A percentile compares a stretch with the other conserved stretches of the same genome.
Conservation (phyloP, 2,113 vertebrate genomes). For the Motacilla alba region DNA sequence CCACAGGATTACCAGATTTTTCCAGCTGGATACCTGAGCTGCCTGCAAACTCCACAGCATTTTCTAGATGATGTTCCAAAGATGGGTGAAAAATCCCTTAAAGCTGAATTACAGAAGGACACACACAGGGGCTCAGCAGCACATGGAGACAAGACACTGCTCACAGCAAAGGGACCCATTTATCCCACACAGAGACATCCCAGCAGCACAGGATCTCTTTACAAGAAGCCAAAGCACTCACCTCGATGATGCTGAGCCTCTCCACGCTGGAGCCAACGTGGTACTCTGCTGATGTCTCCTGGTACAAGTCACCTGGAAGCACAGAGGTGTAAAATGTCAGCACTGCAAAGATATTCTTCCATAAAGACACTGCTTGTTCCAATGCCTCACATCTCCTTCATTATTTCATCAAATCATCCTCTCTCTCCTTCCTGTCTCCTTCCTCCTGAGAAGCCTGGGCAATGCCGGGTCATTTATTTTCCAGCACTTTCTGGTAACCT, state of each 20-base stretch:
- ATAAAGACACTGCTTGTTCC: neutral
- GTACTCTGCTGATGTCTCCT: slow-evolving; percentile 80
- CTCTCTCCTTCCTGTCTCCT: neutral
- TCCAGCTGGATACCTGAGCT: neutral
- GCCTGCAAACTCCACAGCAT: neutral
- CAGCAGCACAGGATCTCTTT: neutral
- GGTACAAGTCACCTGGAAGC: slow-evolving; percentile 77
- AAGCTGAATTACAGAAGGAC: neutral
- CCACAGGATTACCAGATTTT: neutral
- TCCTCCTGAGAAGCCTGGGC: neutral
- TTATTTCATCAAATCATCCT: neutral
- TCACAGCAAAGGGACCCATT: neutral
- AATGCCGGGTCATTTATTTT: neutral
- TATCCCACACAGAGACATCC: neutral
- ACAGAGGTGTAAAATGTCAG: neutral
- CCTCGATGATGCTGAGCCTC: slow-evolving; percentile 80
- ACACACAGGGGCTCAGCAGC: neutral
- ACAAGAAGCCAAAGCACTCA: slow-evolving; percentile 39
- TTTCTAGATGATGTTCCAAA: neutral
- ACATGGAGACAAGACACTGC: neutral
- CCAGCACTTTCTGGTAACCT: neutral
- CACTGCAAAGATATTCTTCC: neutral
- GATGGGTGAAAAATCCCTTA: neutral
- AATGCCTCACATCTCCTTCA: neutral
- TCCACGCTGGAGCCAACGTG: slow-evolving; percentile 74